A percentile compares a stretch with the other conserved stretches of the same genome.
Evolutionary conservation across 2,797 vertebrate genomes (phyloP).

Genomic region (Alfaro cultratus): DNA sequence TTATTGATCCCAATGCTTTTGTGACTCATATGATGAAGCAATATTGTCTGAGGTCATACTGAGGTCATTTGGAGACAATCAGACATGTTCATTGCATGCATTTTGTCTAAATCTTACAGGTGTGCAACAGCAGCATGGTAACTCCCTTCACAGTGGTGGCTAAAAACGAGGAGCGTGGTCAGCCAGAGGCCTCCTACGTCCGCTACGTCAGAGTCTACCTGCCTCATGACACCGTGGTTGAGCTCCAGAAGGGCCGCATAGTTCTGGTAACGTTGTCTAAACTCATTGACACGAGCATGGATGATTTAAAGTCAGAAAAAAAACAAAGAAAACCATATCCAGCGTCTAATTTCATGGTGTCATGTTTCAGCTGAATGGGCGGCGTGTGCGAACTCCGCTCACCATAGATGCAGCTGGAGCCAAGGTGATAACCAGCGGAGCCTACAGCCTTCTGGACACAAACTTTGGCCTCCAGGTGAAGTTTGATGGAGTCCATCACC

Average conservation of each 20-base stretch:
- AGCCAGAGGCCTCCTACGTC: constrained; percentile 77
- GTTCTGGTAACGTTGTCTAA: constrained; percentile 78
- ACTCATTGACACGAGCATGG: neutral
- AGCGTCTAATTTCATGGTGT: neutral
- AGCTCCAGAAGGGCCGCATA: constrained; percentile 78
- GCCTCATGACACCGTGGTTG: constrained; percentile 65
- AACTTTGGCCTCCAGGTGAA: constrained; percentile 88
- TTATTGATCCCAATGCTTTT: neutral
- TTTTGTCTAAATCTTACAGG: constrained; percentile 27
- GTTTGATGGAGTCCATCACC: constrained; percentile 88
- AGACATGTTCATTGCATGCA: neutral
- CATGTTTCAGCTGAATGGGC: constrained; percentile 77
- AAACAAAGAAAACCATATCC: neutral
- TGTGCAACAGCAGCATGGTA: constrained; percentile 79
- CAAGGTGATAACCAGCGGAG: constrained; percentile 82
- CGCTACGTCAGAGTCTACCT: constrained; percentile 75
- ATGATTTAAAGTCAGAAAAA: neutral
- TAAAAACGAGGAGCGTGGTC: constrained; percentile 82
- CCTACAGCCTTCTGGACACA: constrained; percentile 85
- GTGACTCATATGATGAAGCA: neutral
- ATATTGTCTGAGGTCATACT: neutral
- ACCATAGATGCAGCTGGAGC: constrained; percentile 60
- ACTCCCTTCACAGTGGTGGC: constrained; percentile 84
- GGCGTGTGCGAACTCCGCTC: constrained; percentile 79
- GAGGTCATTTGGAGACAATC: neutral